Conservation (phyloP, 1,140 invertebrate species). For the Amphibalanus amphitrite region DNA sequence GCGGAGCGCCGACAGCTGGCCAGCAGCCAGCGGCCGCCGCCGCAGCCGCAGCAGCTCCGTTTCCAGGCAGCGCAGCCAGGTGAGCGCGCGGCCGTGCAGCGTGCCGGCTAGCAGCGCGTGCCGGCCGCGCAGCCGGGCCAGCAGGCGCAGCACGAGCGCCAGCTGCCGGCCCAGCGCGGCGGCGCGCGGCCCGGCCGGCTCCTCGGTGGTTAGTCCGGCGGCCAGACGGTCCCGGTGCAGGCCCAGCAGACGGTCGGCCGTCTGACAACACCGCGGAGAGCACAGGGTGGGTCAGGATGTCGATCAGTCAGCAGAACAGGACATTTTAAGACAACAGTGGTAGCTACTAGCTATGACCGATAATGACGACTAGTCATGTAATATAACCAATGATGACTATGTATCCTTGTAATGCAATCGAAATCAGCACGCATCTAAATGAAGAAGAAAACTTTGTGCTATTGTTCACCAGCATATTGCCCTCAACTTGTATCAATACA, state of each 20-base stretch:
- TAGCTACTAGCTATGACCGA: too few species aligned
- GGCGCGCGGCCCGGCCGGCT: background rate
- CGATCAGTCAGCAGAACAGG: too few species aligned
- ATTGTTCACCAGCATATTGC: too few species aligned
- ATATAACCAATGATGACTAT: too few species aligned
- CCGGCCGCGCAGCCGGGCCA: background rate
- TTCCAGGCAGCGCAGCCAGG: background rate
- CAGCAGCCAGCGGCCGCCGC: background rate
- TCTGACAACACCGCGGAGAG: background rate
- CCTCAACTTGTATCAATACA: too few species aligned
- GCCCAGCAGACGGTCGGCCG: background rate
- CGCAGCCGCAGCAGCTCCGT: background rate
- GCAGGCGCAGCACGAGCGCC: background rate
- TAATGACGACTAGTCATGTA: too few species aligned
- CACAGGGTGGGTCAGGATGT: too few species aligned
- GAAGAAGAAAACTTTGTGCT: too few species aligned
- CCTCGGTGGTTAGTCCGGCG: background rate
- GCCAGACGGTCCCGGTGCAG: background rate
- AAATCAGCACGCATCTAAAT: too few species aligned
- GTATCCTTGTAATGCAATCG: too few species aligned
- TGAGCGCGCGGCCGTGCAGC: background rate
- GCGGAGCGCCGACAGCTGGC: background rate
- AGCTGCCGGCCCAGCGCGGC: background rate
- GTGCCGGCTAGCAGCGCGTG: background rate
- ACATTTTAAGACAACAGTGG: too few species aligned